Conservation (phyloP, 2,888 invertebrate genomes). For the Chydorus sphaericus region DNA sequence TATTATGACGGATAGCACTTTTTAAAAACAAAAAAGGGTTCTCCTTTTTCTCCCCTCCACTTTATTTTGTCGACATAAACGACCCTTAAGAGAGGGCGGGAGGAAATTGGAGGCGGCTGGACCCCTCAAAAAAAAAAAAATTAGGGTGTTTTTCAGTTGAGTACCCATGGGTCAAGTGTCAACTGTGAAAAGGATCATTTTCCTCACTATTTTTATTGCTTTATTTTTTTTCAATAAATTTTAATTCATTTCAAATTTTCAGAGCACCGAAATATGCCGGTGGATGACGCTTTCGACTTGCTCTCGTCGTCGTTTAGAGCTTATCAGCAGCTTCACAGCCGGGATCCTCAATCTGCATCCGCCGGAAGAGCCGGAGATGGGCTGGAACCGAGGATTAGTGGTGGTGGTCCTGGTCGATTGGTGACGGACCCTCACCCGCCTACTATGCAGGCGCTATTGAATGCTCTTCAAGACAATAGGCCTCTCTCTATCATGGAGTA, state of each 20-base stretch:
- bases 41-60: too few species aligned
- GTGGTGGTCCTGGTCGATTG: constrained; percentile 36
- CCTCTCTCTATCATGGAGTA: constrained; percentile 61
- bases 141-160: too few species aligned
- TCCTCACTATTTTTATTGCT: too few species aligned
- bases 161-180: too few species aligned
- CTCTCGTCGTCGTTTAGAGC: constrained; percentile 39
- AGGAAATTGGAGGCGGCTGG: too few species aligned
- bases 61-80: too few species aligned
- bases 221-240: neutral
- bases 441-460: constrained; percentile 47
- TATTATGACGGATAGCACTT: too few species aligned
- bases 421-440: constrained; percentile 39
- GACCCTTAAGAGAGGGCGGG: too few species aligned
- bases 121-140: too few species aligned
- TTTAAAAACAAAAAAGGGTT: too few species aligned
- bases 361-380: constrained; percentile 38
- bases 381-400: constrained; percentile 38
- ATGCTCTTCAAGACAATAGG: constrained; percentile 66
- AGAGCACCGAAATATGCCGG: constrained; percentile 92
- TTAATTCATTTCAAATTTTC: neutral
- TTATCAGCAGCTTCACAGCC: constrained; percentile 22
- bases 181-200: neutral
- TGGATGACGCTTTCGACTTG: constrained; percentile 73
- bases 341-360: constrained; percentile 35